A percentile compares a stretch with the other conserved stretches of the same genome.
Conservation (phyloP, 2,113 vertebrate genomes). For the Calyptomena viridis region DNA sequence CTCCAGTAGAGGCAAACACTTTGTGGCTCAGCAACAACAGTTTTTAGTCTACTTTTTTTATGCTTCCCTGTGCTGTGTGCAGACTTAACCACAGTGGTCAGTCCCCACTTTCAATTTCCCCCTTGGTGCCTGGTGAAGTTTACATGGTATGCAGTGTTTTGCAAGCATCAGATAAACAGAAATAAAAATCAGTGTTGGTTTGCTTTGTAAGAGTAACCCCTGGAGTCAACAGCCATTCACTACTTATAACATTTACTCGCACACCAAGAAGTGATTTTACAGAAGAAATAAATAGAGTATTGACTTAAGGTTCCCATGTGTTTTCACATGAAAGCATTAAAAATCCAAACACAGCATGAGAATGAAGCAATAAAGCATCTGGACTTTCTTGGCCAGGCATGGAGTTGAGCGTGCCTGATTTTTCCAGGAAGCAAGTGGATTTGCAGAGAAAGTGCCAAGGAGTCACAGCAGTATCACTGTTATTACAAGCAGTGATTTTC, state of each 20-base stretch:
- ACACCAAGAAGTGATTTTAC: background rate
- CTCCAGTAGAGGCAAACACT: background rate
- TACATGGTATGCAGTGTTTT: background rate
- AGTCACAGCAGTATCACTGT: background rate
- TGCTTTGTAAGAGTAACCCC: background rate
- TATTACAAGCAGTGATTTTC: background rate
- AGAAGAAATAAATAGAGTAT: slow-evolving; percentile 31
- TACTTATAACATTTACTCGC: background rate
- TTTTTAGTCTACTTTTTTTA: background rate
- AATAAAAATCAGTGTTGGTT: slow-evolving; percentile 30
- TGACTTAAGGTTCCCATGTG: background rate
- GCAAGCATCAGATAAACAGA: slow-evolving; percentile 18
- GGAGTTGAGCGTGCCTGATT: background rate
- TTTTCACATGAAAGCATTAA: slow-evolving; percentile 21
- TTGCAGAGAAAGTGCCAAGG: slow-evolving; percentile 20
- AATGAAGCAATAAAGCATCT: slow-evolving; percentile 45
- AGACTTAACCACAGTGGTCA: background rate
- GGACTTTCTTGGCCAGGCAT: slow-evolving; percentile 25
- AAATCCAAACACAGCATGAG: background rate
- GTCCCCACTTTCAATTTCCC: background rate
- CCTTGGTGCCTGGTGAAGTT: background rate
- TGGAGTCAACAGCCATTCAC: background rate
- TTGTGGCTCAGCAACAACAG: background rate
- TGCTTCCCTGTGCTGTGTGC: background rate
- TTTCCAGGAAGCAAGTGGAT: slow-evolving; percentile 53